Conservation (phyloP, 1,140 invertebrate genomes). For the Bombus waltoni region DNA sequence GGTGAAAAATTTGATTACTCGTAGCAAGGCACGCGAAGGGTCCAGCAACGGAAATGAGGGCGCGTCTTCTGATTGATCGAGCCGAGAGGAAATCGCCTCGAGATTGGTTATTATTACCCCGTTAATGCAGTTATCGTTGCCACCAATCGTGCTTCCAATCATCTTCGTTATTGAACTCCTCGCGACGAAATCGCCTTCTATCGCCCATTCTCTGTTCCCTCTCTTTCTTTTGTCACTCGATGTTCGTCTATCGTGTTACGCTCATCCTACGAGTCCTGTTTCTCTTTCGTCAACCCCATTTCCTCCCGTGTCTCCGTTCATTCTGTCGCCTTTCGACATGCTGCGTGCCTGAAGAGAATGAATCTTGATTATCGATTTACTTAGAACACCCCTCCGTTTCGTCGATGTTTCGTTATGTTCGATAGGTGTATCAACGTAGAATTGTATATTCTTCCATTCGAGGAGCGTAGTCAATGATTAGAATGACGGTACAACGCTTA, state of each 20-base stretch:
- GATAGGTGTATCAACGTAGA: background rate
- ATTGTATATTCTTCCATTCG: background rate
- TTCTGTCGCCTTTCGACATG: slow-evolving; percentile 34
- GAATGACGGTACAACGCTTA: background rate
- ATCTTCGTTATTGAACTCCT: slow-evolving; percentile 74
- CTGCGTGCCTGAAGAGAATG: background rate
- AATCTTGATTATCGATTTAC: slow-evolving; percentile 25
- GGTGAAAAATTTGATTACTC: slow-evolving; percentile 77
- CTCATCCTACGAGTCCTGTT: background rate
- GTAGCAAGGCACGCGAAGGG: slow-evolving; percentile 43
- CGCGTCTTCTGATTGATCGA: slow-evolving; percentile 81
- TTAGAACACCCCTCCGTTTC: background rate
- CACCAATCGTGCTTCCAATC: slow-evolving; percentile 75
- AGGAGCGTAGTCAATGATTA: background rate
- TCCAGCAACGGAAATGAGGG: slow-evolving; percentile 75
- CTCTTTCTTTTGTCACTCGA: slow-evolving; percentile 32
- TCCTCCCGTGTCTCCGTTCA: slow-evolving; percentile 21
- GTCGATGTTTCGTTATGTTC: background rate
- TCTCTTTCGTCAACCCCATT: slow-evolving; percentile 38
- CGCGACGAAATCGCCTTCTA: slow-evolving; percentile 65
- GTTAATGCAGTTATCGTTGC: slow-evolving; percentile 77
- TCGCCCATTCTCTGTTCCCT: slow-evolving; percentile 30
- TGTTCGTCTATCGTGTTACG: background rate
- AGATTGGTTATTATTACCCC: slow-evolving; percentile 83
- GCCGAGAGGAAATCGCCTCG: slow-evolving; percentile 79